Evolutionary conservation across 2,113 vertebrate species (phyloP).

Genomic region (Hippopotamus amphibius): DNA sequence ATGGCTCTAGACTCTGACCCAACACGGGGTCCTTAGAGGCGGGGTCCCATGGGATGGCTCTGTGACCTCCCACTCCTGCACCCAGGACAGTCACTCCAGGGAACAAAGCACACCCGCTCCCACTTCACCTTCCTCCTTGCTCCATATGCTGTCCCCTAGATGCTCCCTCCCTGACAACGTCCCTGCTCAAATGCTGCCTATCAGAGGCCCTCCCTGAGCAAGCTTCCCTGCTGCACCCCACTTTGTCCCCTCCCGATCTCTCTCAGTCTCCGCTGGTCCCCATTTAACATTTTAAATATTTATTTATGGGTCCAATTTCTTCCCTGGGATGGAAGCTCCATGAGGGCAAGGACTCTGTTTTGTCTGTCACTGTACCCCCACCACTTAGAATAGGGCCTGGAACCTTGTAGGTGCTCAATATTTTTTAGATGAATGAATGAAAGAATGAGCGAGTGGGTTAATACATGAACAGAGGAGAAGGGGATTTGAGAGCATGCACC

Average conservation of each 20-base stretch:
- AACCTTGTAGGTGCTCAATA: neutral
- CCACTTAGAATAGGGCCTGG: neutral
- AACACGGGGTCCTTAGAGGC: neutral
- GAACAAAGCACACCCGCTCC: neutral
- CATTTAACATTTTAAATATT: neutral
- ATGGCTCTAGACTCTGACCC: neutral
- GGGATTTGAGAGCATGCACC: rapidly evolving
- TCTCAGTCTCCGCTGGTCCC: neutral
- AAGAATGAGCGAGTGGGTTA: too few relatives aligned
- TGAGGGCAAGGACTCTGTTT: neutral
- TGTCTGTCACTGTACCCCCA: rapidly evolving
- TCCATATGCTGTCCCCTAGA: neutral
- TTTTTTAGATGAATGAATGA: neutral
- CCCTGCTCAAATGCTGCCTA: neutral
- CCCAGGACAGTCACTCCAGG: neutral
- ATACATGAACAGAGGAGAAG: neutral
- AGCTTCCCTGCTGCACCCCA: too few relatives aligned
- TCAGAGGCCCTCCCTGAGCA: neutral
- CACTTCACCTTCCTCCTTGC: neutral
- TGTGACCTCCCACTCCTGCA: neutral
- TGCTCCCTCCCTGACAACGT: neutral
- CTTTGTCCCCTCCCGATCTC: neutral
- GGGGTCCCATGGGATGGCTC: rapidly evolving
- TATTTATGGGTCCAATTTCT: neutral
- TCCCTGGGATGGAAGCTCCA: neutral